Evolutionary conservation across 1,140 invertebrate species (phyloP).

Genomic region (Meloidogyne chitwoodi): DNA sequence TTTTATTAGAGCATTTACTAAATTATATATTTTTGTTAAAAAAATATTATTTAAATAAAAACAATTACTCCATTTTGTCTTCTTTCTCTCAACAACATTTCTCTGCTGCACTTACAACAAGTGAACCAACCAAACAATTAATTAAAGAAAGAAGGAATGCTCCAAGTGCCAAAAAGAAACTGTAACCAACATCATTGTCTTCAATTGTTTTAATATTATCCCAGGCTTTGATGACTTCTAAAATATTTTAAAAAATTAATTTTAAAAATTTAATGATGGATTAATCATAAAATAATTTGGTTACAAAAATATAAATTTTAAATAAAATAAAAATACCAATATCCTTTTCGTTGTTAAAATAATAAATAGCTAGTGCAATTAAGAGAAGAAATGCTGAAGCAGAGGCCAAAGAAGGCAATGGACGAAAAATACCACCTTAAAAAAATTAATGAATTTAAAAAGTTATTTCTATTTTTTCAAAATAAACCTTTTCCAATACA

Average conservation of each 20-base stretch:
- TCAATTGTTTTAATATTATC: constrained; percentile 11
- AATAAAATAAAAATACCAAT: constrained; percentile 5
- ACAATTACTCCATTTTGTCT: too few relatives aligned
- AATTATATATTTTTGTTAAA: too few relatives aligned
- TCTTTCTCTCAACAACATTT: constrained; percentile 10
- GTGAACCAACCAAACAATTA: constrained; percentile 32
- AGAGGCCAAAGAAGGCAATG: constrained; percentile 25
- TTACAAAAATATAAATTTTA: too few relatives aligned
- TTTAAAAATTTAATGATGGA: not conserved
- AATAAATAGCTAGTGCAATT: constrained; percentile 23
- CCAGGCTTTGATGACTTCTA: not conserved
- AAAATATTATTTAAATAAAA: too few relatives aligned
- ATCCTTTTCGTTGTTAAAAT: constrained; percentile 22
- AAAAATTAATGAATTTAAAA: constrained; percentile 8
- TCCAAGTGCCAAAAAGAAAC: constrained; percentile 32
- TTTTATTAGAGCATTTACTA: too few relatives aligned
- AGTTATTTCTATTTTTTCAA: not conserved
- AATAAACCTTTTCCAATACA: constrained; percentile 9
- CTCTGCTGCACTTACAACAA: constrained; percentile 31
- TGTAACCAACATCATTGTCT: constrained; percentile 33
- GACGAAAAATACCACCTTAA: constrained; percentile 23
- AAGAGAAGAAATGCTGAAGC: constrained; percentile 29
- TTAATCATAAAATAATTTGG: too few relatives aligned
- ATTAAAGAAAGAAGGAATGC: constrained; percentile 17
- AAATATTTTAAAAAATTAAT: not conserved